A percentile compares a stretch with the other conserved stretches of the same genome.
phyloP scores from a whole-genome alignment of 2,113 vertebrate genomes.

The Morone chrysops region DNA sequence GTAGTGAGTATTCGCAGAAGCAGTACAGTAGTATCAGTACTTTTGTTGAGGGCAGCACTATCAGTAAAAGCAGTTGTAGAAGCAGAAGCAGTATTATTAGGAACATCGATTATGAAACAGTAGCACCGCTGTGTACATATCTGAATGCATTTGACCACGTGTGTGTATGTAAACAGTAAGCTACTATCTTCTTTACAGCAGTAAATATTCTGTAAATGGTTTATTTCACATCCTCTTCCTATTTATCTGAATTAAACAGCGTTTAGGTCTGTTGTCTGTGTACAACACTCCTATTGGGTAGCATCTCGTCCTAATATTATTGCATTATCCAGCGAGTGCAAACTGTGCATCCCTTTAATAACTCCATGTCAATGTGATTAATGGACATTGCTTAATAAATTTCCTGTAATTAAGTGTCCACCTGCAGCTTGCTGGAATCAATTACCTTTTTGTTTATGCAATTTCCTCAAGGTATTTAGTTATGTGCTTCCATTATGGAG shows the following conservation, averaged over 20 bases:
- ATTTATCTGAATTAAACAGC: conserved; percentile 69
- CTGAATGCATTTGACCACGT: neutral
- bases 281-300: conserved; percentile 44
- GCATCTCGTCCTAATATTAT: conserved; percentile 43
- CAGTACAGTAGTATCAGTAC: neutral
- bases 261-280: conserved; percentile 41
- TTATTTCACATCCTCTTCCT: conserved; percentile 40
- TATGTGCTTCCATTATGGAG: conserved; percentile 75
- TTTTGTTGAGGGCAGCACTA: neutral
- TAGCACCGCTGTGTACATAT: neutral
- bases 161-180: neutral
- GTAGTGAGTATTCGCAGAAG: too few species aligned
- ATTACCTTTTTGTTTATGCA: conserved; percentile 90
- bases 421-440: conserved; percentile 97
- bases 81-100: neutral
- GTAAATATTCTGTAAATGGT: conserved; percentile 21
- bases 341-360: conserved; percentile 88
- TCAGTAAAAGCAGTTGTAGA: neutral
- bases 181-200: neutral
- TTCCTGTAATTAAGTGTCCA: conserved; percentile 96
- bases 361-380: conserved; percentile 92
- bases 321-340: conserved; percentile 79
- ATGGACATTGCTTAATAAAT: conserved; percentile 95
- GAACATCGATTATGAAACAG: neutral
- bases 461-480: conserved; percentile 80